Evolutionary conservation across 2,797 vertebrate genomes (phyloP), one percentile per base, ranked within the genome.

Genomic region (Arnoldichthys spilopterus): DNA sequence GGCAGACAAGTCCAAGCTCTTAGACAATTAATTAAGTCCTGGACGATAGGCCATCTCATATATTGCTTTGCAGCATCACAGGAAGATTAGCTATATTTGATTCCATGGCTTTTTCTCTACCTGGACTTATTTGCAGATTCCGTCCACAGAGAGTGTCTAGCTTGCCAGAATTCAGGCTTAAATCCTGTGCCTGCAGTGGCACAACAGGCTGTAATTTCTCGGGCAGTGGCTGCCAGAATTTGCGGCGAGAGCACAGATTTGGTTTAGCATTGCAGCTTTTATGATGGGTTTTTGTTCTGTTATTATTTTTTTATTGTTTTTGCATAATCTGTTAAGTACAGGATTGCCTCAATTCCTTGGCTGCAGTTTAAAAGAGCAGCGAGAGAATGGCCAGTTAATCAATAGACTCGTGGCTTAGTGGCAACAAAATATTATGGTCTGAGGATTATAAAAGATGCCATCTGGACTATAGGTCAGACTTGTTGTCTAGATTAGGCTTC

Each of bases 11-110:
- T 89, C 83, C 77, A 80, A 88, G 83, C 84, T 88, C 86, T 82
- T 83, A 85, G 89, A 88, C 92, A 89, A 89, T 91, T 90, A 88
- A 90, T 90, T 90, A 90, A 87, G 83, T 87, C 72, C 72, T 30
- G 79, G 88, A 85, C 82, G 85, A 86, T 85, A 86, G 49, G 74
- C 76, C 82, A 76, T 78, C 83, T 88, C 80, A 84, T 83, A 83
- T 83, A 82, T 79, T 70, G 80, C 79, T 82, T 80, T 62, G 13
- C 80, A 78, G 83, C 68, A 78, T 79, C 74, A 64, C 26, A 26
- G 59, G 54, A 76, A 74, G 54, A 86, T 84, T 76, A 86, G 78
- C 83, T 58, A 62, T 69, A 85, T 86, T 85, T 70, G 22, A 76
- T 78, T 73, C 45, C n/a, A 30, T 51, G 59, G 11, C 40, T 77